phyloP scores from a whole-genome alignment of 2,888 invertebrate species.

The Elmis aenea region DNA sequence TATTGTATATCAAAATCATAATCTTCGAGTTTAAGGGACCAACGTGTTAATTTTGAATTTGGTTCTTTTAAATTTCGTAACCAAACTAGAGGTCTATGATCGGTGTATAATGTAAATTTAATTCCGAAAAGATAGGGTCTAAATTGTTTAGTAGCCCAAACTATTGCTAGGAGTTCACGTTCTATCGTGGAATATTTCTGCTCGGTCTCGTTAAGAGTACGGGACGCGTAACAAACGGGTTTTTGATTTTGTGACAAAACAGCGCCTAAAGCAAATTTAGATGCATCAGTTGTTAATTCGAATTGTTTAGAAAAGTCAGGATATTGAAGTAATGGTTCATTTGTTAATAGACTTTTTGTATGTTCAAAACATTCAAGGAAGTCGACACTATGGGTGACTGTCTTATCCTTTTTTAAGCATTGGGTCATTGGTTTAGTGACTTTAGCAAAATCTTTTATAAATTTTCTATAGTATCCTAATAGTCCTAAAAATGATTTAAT shows the following conservation, averaged over 20 bases:
- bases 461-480: too few relatives aligned
- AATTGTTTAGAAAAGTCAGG: slow-evolving; percentile 19
- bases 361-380: slow-evolving; percentile 4
- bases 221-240: slow-evolving; percentile 2
- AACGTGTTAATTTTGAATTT: slow-evolving; percentile 4
- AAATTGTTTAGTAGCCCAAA: slow-evolving; percentile 2
- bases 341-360: slow-evolving; percentile 14
- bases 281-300: slow-evolving; percentile 17
- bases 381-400: slow-evolving; percentile 2
- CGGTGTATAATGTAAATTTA: too few relatives aligned
- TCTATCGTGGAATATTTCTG: slow-evolving; percentile 4
- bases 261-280: slow-evolving; percentile 4
- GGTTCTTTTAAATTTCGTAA: too few relatives aligned
- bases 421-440: slow-evolving; percentile 2
- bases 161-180: slow-evolving; percentile 2
- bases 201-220: too few relatives aligned
- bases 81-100: too few relatives aligned
- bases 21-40: slow-evolving; percentile 1
- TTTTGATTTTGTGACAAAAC: slow-evolving; percentile 4
- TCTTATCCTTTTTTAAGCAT: slow-evolving; percentile 3
- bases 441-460: too few relatives aligned
- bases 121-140: not conserved
- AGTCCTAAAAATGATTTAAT: slow-evolving; percentile 29
- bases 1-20: slow-evolving; percentile 1
- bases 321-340: too few relatives aligned